Evolutionary conservation across 2,113 vertebrate species (phyloP), one percentile per base, ranked within the genome.

Genomic region (Pagrus major): DNA sequence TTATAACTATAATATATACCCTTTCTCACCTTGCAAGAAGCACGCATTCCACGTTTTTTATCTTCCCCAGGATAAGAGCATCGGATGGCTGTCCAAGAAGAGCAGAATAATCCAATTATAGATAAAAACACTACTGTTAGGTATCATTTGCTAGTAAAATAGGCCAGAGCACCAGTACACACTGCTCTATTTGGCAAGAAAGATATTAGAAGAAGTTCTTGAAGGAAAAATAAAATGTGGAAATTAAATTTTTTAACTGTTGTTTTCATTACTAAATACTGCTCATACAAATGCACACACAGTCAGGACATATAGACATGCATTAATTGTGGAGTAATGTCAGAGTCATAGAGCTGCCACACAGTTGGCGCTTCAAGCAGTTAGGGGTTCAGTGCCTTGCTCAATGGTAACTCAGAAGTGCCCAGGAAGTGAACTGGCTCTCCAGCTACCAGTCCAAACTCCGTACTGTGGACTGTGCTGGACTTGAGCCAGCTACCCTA

Each of bases 31-130:
- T 97, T 87, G 97, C 96, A 52, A 99, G 95, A 12, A 99, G 96
- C 23, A 98, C 96, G 83, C 98, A 99, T 15, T 98, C 96, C 66
- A 99, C 96, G 42, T 97, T 97, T 93, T 98, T 98, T 41, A 99
- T 99, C 92, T 97, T 99, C 83, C 98, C 97, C 90, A 98, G 78
- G 84, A 99, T 96, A 82, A 99, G 92, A 47, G 96, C 97, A 92
- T 99, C 98, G 0, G 98, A 99, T 1, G 98, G 98, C 97, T 99
- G 86, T 87, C 44, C 76, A 78, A 59, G 8, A 93, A 67, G 1
- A 75, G 77, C 20, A 14, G 0, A 18, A 59, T 15, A 27, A 46
- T 27, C 12, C 0, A 33, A 31, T 35, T 52, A 60, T 2, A 63
- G 3, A 42, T 1, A 52, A n/a, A 56, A 70, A 29, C 18, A 49